Evolutionary conservation across 2,888 invertebrate genomes (phyloP), one percentile per base, ranked within the genome.

Genomic region (Cylindroiulus punctatus): DNA sequence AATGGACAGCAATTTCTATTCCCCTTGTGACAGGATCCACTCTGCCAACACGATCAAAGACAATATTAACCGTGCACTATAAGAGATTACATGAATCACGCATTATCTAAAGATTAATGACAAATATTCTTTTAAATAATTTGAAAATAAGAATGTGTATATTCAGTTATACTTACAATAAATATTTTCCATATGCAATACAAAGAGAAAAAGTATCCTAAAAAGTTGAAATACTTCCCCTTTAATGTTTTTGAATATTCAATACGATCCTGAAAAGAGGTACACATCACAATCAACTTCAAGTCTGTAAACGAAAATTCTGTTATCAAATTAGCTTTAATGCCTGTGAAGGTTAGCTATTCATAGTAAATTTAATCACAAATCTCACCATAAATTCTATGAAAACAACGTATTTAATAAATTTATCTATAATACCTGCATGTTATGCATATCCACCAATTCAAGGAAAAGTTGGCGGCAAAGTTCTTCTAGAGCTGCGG

Each of bases 111-210:
- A n/a, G n/a, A 76, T 52, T 1, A 19, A 52, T 10, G 12, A n/a
- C 52, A 44, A 47, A 22, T 47, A 14, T 0, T 36, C 7, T 36
- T 36, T 2, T 36, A 36, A 36, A 36, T 36, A 36, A 36, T 36
- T 36, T 36, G 17, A 32, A 65, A 85, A 36, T 26, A 85, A n/a
- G 17, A 32, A 32, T 65, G 22, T 7, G 22, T 2, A 36, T 81
- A 3, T 83, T n/a, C 32, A 26, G 42, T 4, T 42, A 84, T 84
- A 91, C 96, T 94, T 91, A 98, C 98, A 91, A 99, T 99, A 91
- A 99, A 97, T 90, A 99, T 99, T 93, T 99, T 99, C 97, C 98
- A 99, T 87, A 97, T 93, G 91, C 99, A 99, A 90, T 99, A 99
- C 0, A 98, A 92, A 1, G 98, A 99, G 92, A 99, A 99, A 91